Base-by-base conservation (phyloP, 2,113 vertebrate species). In the Indicator indicator region DNA sequence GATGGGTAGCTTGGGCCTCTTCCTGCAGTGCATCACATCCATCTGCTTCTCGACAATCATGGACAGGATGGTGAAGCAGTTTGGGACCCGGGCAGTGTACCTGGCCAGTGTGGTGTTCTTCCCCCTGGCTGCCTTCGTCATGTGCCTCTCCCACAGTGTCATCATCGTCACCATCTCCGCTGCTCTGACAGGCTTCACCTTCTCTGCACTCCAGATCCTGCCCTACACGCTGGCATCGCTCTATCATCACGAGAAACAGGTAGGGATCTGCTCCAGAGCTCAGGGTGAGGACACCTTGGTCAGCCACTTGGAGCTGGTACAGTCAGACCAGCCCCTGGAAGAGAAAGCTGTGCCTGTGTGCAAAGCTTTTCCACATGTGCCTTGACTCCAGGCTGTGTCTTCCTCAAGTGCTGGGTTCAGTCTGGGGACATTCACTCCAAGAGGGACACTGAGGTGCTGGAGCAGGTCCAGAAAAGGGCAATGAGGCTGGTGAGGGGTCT, bases 1-100 rank as follows among this genome's bases (percentile, higher is more conserved):
- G 9, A 98, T 99, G 98, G 98, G 98, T 54, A 99, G 99, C 55
- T 42, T 99, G 95, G 99, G 99, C 9, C 98, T 99, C 38, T 99
- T 99, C 94, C 97, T 99, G 73, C 99, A 99, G 89, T 98, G 98
- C 6, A 96, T 98, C 93, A 98, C 97, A 24, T 98, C 99, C 69
- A 97, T 98, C 94, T 83, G 98, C 94, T 98, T 98, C 81, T 99
- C 98, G 8, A 89, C 98, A 88, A 95, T 98, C 94, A 99, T 99
- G 98, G 98, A 98, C 96, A 85, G 98, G 82, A 91, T 99, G 97
- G 98, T 99, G 92, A 97, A 97, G 88, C 95, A 73, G 8, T 97
- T 98, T 20, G 98, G 99, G 6, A 97, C 98, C 0, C 97, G 98
- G 67, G 85, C 92, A 0, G 97, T 99, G 55, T 99, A 98, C 76